Evolutionary conservation across 2,888 invertebrate species (phyloP).

Genomic region (Cephus pulcher): DNA sequence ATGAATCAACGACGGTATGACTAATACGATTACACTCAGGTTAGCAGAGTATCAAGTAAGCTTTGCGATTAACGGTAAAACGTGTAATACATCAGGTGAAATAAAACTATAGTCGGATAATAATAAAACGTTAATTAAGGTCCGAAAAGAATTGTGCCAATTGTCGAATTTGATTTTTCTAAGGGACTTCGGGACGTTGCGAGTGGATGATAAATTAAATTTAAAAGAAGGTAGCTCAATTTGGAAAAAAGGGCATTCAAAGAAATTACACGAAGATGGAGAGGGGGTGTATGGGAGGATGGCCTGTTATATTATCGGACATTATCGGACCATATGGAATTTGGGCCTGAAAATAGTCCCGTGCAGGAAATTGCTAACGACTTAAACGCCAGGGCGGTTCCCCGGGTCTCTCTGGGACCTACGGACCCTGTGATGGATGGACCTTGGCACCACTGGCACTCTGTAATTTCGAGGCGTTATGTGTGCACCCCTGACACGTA

Average conservation of each 20-base stretch:
- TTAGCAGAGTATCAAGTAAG: too few species aligned
- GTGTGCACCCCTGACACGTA: conserved; percentile 57
- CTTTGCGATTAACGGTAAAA: too few species aligned
- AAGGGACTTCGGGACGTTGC: too few species aligned
- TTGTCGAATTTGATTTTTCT: too few species aligned
- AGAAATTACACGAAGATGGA: conserved; percentile 36
- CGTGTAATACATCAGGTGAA: too few species aligned
- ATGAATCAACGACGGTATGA: too few species aligned
- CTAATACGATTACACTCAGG: too few species aligned
- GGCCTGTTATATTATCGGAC: conserved; percentile 49
- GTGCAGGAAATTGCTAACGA: conserved; percentile 67
- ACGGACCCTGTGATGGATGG: conserved; percentile 59
- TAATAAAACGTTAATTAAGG: too few species aligned
- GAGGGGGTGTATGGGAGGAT: conserved; percentile 7
- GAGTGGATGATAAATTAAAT: too few species aligned
- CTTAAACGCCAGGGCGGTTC: conserved; percentile 64
- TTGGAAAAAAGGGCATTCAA: conserved; percentile 11
- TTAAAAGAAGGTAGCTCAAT: too few species aligned
- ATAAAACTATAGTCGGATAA: too few species aligned
- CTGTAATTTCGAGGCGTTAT: conserved; percentile 65
- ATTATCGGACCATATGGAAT: conserved; percentile 65
- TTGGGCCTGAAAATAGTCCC: conserved; percentile 61
- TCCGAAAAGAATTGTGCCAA: too few species aligned
- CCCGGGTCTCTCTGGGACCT: conserved; percentile 45
- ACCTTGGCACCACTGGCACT: conserved; percentile 54